These are phyloP conservation scores for Mastacembelus armatus DNA, from an alignment of 2,797 vertebrate genomes.

Conservation along the genomic window DNA sequence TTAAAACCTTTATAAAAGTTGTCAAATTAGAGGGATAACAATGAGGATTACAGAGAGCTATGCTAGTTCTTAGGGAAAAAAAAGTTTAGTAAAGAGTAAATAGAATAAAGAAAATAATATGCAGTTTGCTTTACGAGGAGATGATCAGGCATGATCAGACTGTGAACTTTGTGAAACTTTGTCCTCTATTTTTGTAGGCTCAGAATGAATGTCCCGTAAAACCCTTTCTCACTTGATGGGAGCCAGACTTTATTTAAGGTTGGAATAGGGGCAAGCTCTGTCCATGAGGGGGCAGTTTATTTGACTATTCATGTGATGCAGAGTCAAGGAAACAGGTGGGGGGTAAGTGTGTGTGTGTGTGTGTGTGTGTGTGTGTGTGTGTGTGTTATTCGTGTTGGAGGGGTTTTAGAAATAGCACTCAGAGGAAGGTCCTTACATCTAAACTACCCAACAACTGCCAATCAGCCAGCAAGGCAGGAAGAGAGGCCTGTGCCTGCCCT, in stretches of 20 bases:
- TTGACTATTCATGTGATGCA: conserved; percentile 64
- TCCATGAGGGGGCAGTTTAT: conserved; percentile 70
- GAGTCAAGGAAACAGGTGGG: conserved; percentile 71
- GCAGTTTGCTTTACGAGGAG: conserved; percentile 56
- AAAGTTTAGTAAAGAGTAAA: neutral
- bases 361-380: conserved; percentile 16
- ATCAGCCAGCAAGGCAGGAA: conserved; percentile 56
- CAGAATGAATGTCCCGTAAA: conserved; percentile 64
- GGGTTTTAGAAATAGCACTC: conserved; percentile 75
- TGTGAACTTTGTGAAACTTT: conserved; percentile 72
- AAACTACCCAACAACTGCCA: conserved; percentile 49
- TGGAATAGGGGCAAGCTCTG: conserved; percentile 45
- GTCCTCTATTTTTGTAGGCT: conserved; percentile 68
- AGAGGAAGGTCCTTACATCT: conserved; percentile 48
- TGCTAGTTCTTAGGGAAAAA: neutral
- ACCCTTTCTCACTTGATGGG: conserved; percentile 56
- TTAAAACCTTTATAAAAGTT: conserved; percentile 28
- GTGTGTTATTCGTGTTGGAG: conserved; percentile 15
- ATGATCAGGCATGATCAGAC: conserved; percentile 52
- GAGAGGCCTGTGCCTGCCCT: conserved; percentile 50
- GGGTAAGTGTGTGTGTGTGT: conserved; percentile 5
- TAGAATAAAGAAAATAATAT: conserved; percentile 14
- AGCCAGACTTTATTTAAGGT: conserved; percentile 77
- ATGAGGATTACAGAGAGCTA: neutral
- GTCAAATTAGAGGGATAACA: conserved; percentile 22